Percentiles rank a stretch among this genome's conserved stretches.
These are phyloP conservation scores for Phoxinus dragarum DNA, from an alignment of 2,797 vertebrate species.

Conservation along the genomic window DNA sequence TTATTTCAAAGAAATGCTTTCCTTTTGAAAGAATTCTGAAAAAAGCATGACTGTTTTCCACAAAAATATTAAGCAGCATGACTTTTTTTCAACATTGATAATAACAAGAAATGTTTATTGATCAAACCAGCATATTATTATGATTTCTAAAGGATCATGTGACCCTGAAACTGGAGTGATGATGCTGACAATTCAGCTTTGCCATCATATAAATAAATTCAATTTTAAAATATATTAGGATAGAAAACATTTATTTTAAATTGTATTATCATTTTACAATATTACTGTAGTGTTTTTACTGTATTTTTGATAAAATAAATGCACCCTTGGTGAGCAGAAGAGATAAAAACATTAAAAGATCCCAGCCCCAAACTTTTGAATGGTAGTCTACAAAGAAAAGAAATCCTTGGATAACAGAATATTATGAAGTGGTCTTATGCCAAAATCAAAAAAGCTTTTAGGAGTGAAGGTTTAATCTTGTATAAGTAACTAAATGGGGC, in stretches of 20 bases:
- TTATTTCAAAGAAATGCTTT: background rate
- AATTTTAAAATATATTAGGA: background rate
- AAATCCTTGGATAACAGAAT: background rate
- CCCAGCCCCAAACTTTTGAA: background rate
- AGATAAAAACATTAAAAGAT: background rate
- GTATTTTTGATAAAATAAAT: background rate
- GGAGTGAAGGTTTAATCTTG: background rate
- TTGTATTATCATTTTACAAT: background rate
- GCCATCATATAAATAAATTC: background rate
- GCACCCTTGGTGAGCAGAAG: background rate
- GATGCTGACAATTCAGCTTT: background rate
- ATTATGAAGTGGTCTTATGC: background rate
- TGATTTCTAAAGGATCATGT: background rate
- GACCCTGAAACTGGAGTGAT: background rate
- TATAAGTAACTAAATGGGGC: background rate
- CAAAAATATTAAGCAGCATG: background rate
- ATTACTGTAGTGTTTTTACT: background rate
- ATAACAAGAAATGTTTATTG: background rate
- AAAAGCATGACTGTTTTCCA: background rate
- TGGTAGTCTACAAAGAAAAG: background rate
- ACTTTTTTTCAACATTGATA: background rate
- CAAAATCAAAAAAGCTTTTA: slow-evolving; percentile 12
- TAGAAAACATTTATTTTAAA: background rate
- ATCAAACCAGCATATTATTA: background rate
- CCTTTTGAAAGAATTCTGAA: background rate